phyloP scores from a whole-genome alignment of 35 echinoderm and acorn worm genomes.

The Diadema setosum region DNA sequence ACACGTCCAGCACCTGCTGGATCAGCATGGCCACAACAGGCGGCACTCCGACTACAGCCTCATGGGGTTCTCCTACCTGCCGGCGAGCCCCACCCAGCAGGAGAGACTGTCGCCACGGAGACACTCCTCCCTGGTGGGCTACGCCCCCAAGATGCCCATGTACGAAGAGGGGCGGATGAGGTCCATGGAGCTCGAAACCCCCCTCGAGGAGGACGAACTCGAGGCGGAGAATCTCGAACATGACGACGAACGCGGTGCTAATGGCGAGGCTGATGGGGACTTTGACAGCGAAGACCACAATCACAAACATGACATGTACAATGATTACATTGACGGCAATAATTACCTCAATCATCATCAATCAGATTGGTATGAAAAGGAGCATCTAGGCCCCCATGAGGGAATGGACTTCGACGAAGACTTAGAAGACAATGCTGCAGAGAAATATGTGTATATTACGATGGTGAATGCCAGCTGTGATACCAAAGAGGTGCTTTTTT shows the following conservation, averaged over 20 bases:
- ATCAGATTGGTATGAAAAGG: not conserved
- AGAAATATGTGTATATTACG: not conserved
- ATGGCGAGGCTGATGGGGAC: not conserved
- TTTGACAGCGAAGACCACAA: not conserved
- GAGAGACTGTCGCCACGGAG: not conserved
- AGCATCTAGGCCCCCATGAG: not conserved
- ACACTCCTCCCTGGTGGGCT: not conserved
- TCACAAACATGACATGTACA: not conserved
- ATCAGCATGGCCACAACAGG: not conserved
- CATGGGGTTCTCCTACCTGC: conserved; percentile 1
- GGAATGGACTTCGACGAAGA: not conserved
- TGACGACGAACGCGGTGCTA: not conserved
- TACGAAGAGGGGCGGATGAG: not conserved
- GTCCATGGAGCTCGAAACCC: not conserved
- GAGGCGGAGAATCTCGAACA: not conserved
- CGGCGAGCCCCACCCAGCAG: not conserved
- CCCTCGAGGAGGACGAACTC: conserved; percentile 19
- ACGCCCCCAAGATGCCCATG: not conserved
- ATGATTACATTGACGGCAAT: not conserved
- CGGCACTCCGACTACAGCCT: conserved; percentile 21
- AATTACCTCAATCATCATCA: no score
- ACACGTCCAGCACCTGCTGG: not conserved
- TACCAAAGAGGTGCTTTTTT: conserved; percentile 51
- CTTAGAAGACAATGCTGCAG: not conserved
- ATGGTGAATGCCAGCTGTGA: conserved; percentile 22